Evolutionary conservation across 2,888 invertebrate genomes (phyloP), one percentile per base, ranked within the genome.

Genomic region (Xylota sylvarum): DNA sequence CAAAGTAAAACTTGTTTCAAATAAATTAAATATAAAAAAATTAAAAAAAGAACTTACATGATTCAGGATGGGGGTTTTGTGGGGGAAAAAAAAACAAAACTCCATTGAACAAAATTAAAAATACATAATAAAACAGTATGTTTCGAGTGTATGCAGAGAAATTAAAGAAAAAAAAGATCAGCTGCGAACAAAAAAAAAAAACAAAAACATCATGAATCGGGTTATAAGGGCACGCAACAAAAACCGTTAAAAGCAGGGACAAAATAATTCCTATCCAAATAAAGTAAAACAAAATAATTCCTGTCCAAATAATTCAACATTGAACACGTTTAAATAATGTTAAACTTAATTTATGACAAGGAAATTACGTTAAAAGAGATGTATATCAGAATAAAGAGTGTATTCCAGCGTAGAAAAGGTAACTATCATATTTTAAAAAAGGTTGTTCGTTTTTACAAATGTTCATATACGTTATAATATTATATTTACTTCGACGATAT

Each of bases 131-230:
- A 5, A 55, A 48, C 9, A 30, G 46, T 30, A 27, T 67, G 46
- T 70, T 70, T 43, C 56, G 70, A 70, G 70, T 56, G 46, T 70
- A 23, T 46, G 56, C 35, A 37, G 35, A 70, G 23, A 43, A 35
- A 35, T 32, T 14, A 56, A 32, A 23, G 5, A 5, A 19, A 19
- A 19, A 30, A 9, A n/a, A 32, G 17, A 23, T 23, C 5, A 35
- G 17, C 27, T 17, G 14, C 6, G 6, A 48, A 32, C 1, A 32
- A 32, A 64, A 5, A 12, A 23, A 23, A 23, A 3, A 3, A 23
- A 3, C 3, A 23, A 23, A 2, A 23, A 23, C 23, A 3, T 23
- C 23, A 23, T n/a, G n/a, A n/a, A 27, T 52, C 19, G 9, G 19
- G 19, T 19, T 19, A 23, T 6, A 27, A n/a, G 30, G 30, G n/a